Evolutionary conservation across 2,797 vertebrate genomes (phyloP).

Genomic region (Myripristis murdjan): DNA sequence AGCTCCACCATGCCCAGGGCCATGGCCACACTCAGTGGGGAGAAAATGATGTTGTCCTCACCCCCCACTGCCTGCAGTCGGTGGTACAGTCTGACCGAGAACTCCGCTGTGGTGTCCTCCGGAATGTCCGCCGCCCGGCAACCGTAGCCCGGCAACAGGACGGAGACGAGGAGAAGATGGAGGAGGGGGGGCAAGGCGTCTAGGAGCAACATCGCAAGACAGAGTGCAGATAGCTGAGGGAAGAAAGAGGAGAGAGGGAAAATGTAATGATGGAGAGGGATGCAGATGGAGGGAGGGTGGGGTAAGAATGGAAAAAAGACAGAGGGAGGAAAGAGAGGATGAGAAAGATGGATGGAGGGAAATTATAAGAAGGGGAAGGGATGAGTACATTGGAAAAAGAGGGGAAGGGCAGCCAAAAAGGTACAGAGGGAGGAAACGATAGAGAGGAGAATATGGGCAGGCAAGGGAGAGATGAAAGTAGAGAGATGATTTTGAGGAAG

Average conservation of each 20-base stretch:
- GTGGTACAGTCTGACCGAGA: constrained; percentile 95
- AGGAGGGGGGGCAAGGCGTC: constrained; percentile 78
- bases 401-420: constrained; percentile 29
- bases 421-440: constrained; percentile 28
- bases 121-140: constrained; percentile 86
- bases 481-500: constrained; percentile 19
- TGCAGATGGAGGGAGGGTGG: background rate
- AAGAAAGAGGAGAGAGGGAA: background rate
- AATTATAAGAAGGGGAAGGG: constrained; percentile 14
- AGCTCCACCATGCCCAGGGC: constrained; percentile 96
- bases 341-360: constrained; percentile 1
- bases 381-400: constrained; percentile 22
- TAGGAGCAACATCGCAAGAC: constrained; percentile 74
- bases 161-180: constrained; percentile 80
- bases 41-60: constrained; percentile 97
- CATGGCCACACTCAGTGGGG: constrained; percentile 92
- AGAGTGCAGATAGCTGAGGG: constrained; percentile 55
- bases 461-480: constrained; percentile 18
- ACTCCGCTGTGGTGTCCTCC: constrained; percentile 90
- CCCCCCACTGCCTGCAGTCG: constrained; percentile 88
- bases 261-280: background rate
- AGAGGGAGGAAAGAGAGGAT: background rate
- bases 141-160: constrained; percentile 84
- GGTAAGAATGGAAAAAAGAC: background rate
- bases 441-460: constrained; percentile 13